phyloP scores from a whole-genome alignment of 2,113 vertebrate species.

The Zosterops hypoxanthus region DNA sequence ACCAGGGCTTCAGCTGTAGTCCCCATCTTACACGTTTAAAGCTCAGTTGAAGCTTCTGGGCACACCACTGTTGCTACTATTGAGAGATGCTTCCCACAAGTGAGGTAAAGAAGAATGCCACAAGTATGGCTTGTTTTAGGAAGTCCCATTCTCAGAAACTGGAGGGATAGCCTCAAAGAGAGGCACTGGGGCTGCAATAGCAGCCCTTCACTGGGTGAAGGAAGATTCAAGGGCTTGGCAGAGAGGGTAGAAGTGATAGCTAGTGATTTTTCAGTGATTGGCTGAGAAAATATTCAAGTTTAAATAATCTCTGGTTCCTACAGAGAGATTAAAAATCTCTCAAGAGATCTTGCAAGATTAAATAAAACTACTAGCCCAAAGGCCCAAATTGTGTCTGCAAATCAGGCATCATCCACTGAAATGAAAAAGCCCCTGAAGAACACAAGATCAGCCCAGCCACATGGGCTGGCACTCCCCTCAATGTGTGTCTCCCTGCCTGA shows the following conservation, averaged over 20 bases:
- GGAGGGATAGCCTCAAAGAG: neutral
- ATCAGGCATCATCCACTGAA: neutral
- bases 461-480: rapidly evolving
- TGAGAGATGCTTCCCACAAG: neutral
- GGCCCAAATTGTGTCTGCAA: neutral
- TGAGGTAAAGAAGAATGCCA: neutral
- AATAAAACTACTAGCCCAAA: conserved; percentile 37
- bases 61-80: neutral
- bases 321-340: neutral
- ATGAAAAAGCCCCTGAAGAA: neutral
- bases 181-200: neutral
- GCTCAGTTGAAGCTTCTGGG: neutral
- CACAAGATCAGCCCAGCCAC: neutral
- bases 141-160: neutral
- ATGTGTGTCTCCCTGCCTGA: rapidly evolving
- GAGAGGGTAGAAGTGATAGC: neutral
- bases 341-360: conserved; percentile 20
- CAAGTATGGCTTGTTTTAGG: rapidly evolving
- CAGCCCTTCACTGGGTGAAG: neutral
- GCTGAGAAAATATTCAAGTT: neutral
- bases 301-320: conserved; percentile 16
- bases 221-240: neutral
- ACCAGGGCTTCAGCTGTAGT: neutral
- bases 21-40: neutral
- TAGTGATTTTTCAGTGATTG: neutral